phyloP scores from a whole-genome alignment of 1,140 invertebrate genomes.

The Zaprionus inermis region DNA sequence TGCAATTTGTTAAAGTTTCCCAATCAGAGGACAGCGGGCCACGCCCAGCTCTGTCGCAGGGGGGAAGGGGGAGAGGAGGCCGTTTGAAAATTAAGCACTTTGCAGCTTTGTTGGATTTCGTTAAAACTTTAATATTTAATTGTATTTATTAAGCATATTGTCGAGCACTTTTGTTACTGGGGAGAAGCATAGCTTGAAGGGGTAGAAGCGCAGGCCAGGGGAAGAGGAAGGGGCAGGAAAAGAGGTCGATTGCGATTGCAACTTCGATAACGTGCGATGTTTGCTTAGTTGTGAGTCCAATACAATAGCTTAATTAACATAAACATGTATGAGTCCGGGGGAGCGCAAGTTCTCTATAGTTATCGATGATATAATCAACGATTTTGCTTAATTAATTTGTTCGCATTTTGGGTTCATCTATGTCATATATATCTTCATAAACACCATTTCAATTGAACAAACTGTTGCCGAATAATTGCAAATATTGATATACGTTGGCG shows the following conservation, averaged over 20 bases:
- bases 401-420: background rate
- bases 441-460: background rate
- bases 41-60: constrained; percentile 15
- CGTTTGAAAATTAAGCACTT: constrained; percentile 15
- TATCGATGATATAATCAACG: background rate
- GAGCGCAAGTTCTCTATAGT: background rate
- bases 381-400: background rate
- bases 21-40: constrained; percentile 18
- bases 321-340: background rate
- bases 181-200: background rate
- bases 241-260: background rate
- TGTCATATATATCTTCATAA: background rate
- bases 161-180: background rate
- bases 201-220: background rate
- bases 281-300: too few relatives aligned
- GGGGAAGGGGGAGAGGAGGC: too few relatives aligned
- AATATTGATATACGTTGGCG: too few relatives aligned
- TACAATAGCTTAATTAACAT: background rate
- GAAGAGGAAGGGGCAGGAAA: background rate
- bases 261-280: background rate
- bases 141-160: constrained; percentile 49
- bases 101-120: constrained; percentile 48
- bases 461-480: background rate
- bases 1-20: constrained; percentile 62
- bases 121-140: constrained; percentile 70